Conservation (phyloP, 2,113 vertebrate genomes). For the Barnardius zonarius region DNA sequence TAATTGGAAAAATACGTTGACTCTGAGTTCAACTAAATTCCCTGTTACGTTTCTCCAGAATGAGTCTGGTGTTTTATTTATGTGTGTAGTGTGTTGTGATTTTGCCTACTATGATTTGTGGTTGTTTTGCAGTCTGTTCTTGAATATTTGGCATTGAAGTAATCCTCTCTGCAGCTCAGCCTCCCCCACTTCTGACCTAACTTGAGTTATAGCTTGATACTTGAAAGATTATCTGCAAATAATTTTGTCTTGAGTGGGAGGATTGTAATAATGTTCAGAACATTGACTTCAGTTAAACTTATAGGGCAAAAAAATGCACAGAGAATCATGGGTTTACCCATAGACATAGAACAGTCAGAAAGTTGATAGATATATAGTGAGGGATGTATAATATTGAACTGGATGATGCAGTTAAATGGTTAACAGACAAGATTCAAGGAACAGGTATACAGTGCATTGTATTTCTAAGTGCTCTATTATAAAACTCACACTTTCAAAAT, state of each 20-base stretch:
- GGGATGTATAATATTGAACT: neutral
- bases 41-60: conserved; percentile 14
- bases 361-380: neutral
- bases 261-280: conserved; percentile 8
- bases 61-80: conserved; percentile 44
- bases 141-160: conserved; percentile 7
- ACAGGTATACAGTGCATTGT: neutral
- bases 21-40: neutral
- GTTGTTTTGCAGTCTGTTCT: conserved; percentile 45
- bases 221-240: conserved; percentile 39
- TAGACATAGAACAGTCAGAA: neutral
- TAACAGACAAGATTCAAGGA: neutral
- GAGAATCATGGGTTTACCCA: neutral
- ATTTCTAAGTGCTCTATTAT: neutral
- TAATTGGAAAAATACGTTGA: conserved; percentile 10
- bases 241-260: conserved; percentile 16
- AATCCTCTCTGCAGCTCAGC: neutral
- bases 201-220: conserved; percentile 21
- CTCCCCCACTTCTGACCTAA: neutral
- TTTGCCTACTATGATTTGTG: conserved; percentile 32
- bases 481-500: neutral
- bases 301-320: neutral
- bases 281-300: neutral
- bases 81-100: neutral
- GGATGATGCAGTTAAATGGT: neutral